Evolutionary conservation across 2,113 vertebrate genomes (phyloP).

Genomic region (Vulpes vulpes): DNA sequence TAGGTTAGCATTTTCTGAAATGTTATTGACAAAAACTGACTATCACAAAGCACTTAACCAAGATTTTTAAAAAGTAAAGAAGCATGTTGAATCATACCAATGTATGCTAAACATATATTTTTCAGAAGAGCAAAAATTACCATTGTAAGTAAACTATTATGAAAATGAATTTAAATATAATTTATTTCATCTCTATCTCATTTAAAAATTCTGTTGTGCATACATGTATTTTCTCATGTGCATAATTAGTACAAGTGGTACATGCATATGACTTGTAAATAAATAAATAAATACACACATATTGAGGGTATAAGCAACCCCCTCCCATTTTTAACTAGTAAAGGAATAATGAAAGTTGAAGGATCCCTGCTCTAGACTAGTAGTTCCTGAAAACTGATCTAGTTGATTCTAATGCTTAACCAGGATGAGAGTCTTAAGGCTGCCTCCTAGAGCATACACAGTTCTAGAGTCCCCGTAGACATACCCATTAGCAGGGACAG

Average conservation of each 20-base stretch:
- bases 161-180: slow-evolving; percentile 13
- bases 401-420: not conserved
- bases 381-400: not conserved
- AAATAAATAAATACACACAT: not conserved
- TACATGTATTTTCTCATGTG: not conserved
- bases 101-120: not conserved
- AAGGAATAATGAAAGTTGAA: not conserved
- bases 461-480: not conserved
- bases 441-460: not conserved
- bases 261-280: not conserved
- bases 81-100: not conserved
- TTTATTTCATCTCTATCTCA: not conserved
- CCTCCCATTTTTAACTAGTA: not conserved
- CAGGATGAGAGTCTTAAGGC: not conserved
- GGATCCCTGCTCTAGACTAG: not conserved
- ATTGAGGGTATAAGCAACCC: not conserved
- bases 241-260: not conserved
- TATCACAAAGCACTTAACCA: not conserved
- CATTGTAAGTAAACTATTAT: not conserved
- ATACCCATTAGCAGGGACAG: not conserved
- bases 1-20: not conserved
- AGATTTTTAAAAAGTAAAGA: not conserved
- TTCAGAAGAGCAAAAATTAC: slow-evolving; percentile 6
- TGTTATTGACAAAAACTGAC: not conserved
- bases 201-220: not conserved